Evolutionary conservation across 2,113 vertebrate genomes (phyloP).

Genomic region (Pituophis catenifer): DNA sequence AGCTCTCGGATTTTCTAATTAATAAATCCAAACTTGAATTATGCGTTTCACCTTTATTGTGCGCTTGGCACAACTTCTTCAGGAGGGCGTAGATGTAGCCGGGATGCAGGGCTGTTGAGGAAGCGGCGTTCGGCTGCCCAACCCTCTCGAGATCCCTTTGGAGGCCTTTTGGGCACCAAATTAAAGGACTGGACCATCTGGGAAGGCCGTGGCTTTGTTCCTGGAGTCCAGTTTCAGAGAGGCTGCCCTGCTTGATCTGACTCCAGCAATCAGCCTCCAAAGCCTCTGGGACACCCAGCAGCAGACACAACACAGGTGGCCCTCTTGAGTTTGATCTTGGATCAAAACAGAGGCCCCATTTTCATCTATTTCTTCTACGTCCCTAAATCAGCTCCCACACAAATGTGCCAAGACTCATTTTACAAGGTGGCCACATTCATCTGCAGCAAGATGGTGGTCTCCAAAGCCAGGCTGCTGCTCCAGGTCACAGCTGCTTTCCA

Average conservation of each 20-base stretch:
- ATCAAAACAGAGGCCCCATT: neutral
- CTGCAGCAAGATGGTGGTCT: neutral
- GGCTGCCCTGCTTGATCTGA: neutral
- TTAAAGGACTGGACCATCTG: neutral
- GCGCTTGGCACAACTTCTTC: constrained; percentile 46
- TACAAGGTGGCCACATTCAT: neutral
- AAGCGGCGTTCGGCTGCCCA: neutral
- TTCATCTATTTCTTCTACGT: neutral
- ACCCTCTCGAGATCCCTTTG: neutral
- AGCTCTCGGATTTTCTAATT: constrained; percentile 76
- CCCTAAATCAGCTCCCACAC: neutral
- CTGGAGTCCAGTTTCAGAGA: neutral
- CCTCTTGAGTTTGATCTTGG: neutral
- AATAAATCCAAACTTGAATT: constrained; percentile 76
- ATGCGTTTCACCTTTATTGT: constrained; percentile 67
- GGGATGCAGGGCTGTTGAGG: fast-evolving
- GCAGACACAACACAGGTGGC: too few species aligned
- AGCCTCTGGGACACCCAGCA: neutral
- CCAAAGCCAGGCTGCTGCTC: neutral
- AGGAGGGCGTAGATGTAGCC: constrained; percentile 33
- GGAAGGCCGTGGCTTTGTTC: neutral
- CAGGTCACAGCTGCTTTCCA: neutral
- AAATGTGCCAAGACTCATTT: neutral
- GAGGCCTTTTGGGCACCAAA: neutral
- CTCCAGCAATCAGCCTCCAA: neutral